Percentiles rank a stretch among this genome's conserved stretches.
Evolutionary conservation across 2,888 invertebrate genomes (phyloP).

Genomic region (Tanaodytes sp.): DNA sequence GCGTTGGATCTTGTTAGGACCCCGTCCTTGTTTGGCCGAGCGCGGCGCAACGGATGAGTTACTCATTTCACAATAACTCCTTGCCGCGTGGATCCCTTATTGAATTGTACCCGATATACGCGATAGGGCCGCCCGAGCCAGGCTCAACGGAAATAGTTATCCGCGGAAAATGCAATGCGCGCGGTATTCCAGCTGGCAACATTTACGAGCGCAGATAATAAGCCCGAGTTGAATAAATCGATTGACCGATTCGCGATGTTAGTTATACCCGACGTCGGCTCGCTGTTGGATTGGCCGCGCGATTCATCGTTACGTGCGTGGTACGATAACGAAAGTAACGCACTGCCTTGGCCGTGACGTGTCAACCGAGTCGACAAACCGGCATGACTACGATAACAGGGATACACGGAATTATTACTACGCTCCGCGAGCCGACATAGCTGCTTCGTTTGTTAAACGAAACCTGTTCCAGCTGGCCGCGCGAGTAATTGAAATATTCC

Average conservation of each 20-base stretch:
- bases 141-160: constrained; percentile 52
- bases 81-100: constrained; percentile 37
- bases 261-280: constrained; percentile 44
- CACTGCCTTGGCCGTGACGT: constrained; percentile 60
- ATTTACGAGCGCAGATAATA: constrained; percentile 53
- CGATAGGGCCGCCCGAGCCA: constrained; percentile 42
- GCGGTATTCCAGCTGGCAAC: constrained; percentile 42
- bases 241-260: constrained; percentile 49
- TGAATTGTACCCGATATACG: constrained; percentile 43
- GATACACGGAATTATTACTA: constrained; percentile 55
- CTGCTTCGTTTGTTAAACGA: constrained; percentile 60
- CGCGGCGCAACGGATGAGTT: constrained; percentile 30
- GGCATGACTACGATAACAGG: constrained; percentile 51
- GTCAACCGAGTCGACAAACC: constrained; percentile 62
- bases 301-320: constrained; percentile 61
- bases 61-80: constrained; percentile 43
- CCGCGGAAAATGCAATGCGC: constrained; percentile 47
- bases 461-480: constrained; percentile 57
- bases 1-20: constrained; percentile 33
- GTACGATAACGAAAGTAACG: constrained; percentile 65
- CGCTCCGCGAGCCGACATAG: constrained; percentile 46
- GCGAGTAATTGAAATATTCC: constrained; percentile 56
- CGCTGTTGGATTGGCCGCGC: constrained; percentile 48
- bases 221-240: constrained; percentile 52
- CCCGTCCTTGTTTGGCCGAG: constrained; percentile 20